A percentile compares a stretch with the other conserved stretches of the same genome.
phyloP scores from a whole-genome alignment of 1,140 invertebrate species.

The Zaprionus gabonicus region DNA sequence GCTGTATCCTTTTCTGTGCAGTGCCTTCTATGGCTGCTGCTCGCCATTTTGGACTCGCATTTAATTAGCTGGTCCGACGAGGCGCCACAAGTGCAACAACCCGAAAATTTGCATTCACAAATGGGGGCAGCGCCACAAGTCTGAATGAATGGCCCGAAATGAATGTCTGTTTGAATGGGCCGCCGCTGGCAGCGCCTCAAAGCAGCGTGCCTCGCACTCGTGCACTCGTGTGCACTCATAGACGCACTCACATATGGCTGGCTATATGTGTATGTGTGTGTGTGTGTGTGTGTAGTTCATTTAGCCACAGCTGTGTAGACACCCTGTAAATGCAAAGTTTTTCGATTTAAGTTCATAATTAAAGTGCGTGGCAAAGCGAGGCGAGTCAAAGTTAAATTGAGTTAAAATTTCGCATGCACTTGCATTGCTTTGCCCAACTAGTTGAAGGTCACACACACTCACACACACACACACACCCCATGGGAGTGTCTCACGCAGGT shows the following conservation, averaged over 20 bases:
- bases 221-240: conserved; percentile 21
- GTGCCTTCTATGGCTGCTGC: conserved; percentile 62
- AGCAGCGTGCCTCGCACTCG: conserved; percentile 12
- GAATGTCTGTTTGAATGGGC: conserved; percentile 69
- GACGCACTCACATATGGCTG: not conserved
- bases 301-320: not conserved
- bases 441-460: conserved; percentile 62
- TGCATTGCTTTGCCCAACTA: conserved; percentile 56
- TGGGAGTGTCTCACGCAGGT: conserved; percentile 16
- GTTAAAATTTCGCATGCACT: conserved; percentile 69
- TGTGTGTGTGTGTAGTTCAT: not conserved
- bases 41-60: conserved; percentile 60
- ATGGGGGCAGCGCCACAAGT: conserved; percentile 17
- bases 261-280: not conserved
- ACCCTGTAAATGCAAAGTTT: conserved; percentile 72
- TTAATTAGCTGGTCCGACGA: conserved; percentile 70
- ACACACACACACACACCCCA: conserved; percentile 2
- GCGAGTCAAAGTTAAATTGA: conserved; percentile 70
- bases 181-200: conserved; percentile 41
- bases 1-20: conserved; percentile 48
- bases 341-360: conserved; percentile 83
- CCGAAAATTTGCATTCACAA: conserved; percentile 69
- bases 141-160: conserved; percentile 48
- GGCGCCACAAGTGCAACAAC: conserved; percentile 75
- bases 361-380: conserved; percentile 56